phyloP scores from a whole-genome alignment of 1,140 invertebrate species.

The Neoseiulus cucumeris region DNA sequence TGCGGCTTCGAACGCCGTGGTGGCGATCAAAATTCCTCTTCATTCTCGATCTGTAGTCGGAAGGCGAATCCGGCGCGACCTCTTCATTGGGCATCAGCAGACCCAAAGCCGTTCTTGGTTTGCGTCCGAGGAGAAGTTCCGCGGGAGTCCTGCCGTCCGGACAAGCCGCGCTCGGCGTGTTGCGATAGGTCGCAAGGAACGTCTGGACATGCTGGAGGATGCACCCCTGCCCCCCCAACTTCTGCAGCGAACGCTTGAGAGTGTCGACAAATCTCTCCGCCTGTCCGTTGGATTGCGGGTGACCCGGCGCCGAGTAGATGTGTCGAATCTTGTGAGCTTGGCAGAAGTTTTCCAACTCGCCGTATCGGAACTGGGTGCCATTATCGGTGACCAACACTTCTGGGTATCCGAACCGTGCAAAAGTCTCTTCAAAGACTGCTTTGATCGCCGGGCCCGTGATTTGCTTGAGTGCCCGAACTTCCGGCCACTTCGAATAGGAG shows the following conservation, averaged over 20 bases:
- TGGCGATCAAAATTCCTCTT: no score
- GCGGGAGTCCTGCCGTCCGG: no score
- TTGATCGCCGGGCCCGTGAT: conserved; percentile 12
- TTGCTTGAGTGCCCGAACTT: conserved; percentile 26
- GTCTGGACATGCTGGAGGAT: no score
- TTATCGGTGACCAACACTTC: conserved; percentile 25
- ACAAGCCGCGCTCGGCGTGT: no score
- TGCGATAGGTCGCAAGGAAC: no score
- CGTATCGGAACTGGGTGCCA: conserved; percentile 23
- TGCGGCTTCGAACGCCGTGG: no score
- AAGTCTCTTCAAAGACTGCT: conserved; percentile 13
- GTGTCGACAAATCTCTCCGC: conserved; percentile 25
- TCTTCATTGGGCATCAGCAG: no score
- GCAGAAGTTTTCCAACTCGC: conserved; percentile 23
- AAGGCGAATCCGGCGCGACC: no score
- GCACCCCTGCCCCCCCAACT: no score
- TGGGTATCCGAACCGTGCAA: conserved; percentile 19
- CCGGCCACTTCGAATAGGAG: conserved; percentile 30
- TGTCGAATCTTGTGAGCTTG: conserved; percentile 18
- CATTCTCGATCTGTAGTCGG: no score
- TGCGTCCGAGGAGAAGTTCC: no score
- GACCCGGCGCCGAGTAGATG: conserved; percentile 20
- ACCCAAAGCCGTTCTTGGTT: no score
- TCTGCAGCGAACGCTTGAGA: not conserved
- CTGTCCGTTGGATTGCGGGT: conserved; percentile 23